These are phyloP conservation scores for Chlorospingus semifuscus DNA, from an alignment of 2,797 vertebrate species.

Conservation along the genomic window DNA sequence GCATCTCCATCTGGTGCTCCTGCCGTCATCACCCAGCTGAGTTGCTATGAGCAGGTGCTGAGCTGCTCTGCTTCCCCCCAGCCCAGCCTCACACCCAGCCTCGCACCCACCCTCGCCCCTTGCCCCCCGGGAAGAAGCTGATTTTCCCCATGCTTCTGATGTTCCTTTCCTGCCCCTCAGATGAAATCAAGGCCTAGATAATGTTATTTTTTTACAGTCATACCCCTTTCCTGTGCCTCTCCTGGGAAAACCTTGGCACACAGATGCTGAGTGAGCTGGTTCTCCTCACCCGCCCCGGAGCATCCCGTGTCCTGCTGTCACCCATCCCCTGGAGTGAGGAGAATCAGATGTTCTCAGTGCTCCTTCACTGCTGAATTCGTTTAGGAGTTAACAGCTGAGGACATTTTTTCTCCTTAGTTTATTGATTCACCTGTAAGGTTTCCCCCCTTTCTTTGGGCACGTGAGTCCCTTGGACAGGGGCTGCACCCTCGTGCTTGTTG, in stretches of 20 bases:
- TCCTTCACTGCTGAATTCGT: not conserved
- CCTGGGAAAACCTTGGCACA: not conserved
- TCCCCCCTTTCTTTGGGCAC: not conserved
- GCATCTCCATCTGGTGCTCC: conserved; percentile 45
- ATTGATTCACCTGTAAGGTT: not conserved
- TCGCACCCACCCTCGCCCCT: rapidly evolving
- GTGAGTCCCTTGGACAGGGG: not conserved
- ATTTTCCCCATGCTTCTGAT: not conserved
- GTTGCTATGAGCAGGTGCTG: conserved; percentile 9
- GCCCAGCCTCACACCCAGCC: not conserved
- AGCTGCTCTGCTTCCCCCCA: not conserved
- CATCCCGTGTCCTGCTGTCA: not conserved
- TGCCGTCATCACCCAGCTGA: conserved; percentile 12
- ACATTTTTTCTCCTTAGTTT: not conserved
- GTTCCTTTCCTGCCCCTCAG: not conserved
- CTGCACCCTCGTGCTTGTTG: not conserved
- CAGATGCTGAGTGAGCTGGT: not conserved
- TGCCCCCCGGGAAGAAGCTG: rapidly evolving
- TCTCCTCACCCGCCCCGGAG: rapidly evolving
- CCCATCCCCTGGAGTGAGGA: not conserved
- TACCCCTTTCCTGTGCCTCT: not conserved
- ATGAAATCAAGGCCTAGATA: not conserved
- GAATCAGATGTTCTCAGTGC: not conserved
- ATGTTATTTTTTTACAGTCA: not conserved
- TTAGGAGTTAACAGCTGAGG: not conserved